Evolutionary conservation across 2,113 vertebrate species (phyloP).

Genomic region (Mastomys coucha): DNA sequence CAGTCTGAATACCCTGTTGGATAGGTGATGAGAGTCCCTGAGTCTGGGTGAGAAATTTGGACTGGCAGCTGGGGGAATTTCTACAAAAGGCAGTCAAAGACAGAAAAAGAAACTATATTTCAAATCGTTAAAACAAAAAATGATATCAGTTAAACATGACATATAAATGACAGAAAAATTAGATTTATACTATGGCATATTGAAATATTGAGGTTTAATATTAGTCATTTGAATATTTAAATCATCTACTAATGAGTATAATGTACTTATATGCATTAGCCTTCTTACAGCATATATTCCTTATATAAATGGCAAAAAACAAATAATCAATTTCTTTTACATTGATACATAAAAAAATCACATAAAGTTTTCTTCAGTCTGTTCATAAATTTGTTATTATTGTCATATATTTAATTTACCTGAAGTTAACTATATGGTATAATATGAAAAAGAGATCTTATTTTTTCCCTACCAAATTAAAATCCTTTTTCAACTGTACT

Average conservation of each 20-base stretch:
- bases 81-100: slow-evolving; percentile 70
- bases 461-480: background rate
- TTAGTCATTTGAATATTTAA: slow-evolving; percentile 30
- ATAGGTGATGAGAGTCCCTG: slow-evolving; percentile 77
- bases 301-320: background rate
- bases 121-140: slow-evolving; percentile 58
- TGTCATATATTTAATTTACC: background rate
- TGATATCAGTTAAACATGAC: slow-evolving; percentile 31
- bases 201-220: slow-evolving; percentile 8
- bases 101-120: slow-evolving; percentile 59
- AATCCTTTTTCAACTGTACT: background rate
- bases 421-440: background rate
- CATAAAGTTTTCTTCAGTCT: background rate
- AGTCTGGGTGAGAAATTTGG: slow-evolving; percentile 80
- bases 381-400: slow-evolving; percentile 9
- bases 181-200: background rate
- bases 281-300: background rate
- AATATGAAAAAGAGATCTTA: background rate
- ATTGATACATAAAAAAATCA: background rate
- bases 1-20: slow-evolving; percentile 76
- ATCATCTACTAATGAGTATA: background rate
- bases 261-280: slow-evolving; percentile 2
- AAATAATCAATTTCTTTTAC: background rate
- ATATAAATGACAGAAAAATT: slow-evolving; percentile 21
- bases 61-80: slow-evolving; percentile 69